These are phyloP conservation scores for Rhagonycha lutea DNA, from an alignment of 2,888 invertebrate species.

Conservation along the genomic window DNA sequence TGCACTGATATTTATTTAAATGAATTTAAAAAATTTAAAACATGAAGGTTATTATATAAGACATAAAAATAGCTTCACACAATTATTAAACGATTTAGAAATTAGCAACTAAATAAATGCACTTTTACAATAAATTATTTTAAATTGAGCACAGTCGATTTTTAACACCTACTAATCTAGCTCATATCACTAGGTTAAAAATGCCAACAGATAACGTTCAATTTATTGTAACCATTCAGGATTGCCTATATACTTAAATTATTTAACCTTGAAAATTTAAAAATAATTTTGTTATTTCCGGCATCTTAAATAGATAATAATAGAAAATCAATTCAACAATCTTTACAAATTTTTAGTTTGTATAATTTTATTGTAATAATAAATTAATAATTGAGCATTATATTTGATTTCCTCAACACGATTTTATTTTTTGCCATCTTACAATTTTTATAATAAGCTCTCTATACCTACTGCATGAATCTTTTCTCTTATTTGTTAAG, in stretches of 20 bases:
- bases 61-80: background rate
- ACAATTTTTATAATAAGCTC: no score
- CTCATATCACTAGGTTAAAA: background rate
- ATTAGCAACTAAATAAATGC: no score
- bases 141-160: background rate
- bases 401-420: no score
- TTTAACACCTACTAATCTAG: background rate
- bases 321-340: no score
- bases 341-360: no score
- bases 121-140: background rate
- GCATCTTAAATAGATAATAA: background rate
- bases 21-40: background rate
- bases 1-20: background rate
- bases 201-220: background rate
- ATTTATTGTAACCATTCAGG: background rate
- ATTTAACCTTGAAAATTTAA: background rate
- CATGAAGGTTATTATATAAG: background rate
- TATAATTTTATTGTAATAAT: no score
- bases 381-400: no score
- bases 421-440: no score
- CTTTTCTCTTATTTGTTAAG: no score
- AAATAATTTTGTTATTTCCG: background rate
- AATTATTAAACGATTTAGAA: background rate
- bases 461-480: no score
- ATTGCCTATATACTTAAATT: background rate